Base-by-base conservation (phyloP, 2,113 vertebrate species). In the Lates calcarifer region DNA sequence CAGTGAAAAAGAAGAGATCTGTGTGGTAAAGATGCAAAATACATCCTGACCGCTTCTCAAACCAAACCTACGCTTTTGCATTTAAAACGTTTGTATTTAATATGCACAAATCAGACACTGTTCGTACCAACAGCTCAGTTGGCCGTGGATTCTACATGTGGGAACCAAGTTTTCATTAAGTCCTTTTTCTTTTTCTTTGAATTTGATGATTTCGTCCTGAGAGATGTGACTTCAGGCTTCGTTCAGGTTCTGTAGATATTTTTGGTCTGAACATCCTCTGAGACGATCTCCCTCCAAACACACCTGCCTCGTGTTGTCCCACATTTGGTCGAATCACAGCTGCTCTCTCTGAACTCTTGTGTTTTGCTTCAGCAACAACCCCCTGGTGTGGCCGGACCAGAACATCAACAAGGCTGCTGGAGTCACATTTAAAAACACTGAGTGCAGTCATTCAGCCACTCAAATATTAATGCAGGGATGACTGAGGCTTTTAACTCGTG, bases 391-490 rank as follows among this genome's bases (percentile, higher is more conserved):
- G 29, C 2, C 43, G 55, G 60, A 7, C 77, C 63, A 60, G 20
- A 79, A 60, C 31, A 74, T 72, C n/a, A 47, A 22, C 71, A 45
- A 45, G 13, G 41, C 31, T 57, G 70, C 53, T 43, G 51, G 31
- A 72, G 70, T 68, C 66, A 2, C 49, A 69, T 74, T 86, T 63
- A 69, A 86, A 83, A 83, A 66, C 76, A 82, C 86, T 79, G 55
- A 73, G 73, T 81, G 66, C 51, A 69, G 18, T 71, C 47, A 64
- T 67, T 71, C 53, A 43, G 6, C 74, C 28, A 10, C 17, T 90
- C 2, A 74, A 72, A 84, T 61, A 78, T 88, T 70, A 9, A 77
- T 78, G 71, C 58, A 57, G 55, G 49, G 49, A 77, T 35, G 53
- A 56, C n/a, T 35, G 77, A 57, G 20, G 41, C 74, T 84, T 78